Evolutionary conservation across 1,140 invertebrate genomes (phyloP), one percentile per base, ranked within the genome.

Genomic region (Danaus melanippus): DNA sequence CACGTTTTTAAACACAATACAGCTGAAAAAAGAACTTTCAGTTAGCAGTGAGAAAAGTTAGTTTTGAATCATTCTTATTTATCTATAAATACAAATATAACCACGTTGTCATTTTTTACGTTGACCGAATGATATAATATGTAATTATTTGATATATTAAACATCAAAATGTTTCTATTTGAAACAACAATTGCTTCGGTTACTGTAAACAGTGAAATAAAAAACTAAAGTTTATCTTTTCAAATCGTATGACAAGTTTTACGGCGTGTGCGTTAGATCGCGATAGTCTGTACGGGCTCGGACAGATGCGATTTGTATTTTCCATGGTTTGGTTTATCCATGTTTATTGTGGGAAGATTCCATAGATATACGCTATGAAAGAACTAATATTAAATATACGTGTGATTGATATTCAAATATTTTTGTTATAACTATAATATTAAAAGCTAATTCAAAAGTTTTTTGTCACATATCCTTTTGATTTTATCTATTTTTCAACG

Each of bases 241-340:
- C n/a, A 51, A 32, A 32, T 32, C 51, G 42, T 51, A 51, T 47
- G 55, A 46, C 43, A 42, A 12, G 32, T 43, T 57, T 42, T 39
- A 46, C 41, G 46, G 12, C 43, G 43, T 44, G 48, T 47, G 42
- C 43, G 49, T n/a, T 50, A 57, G 53, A 56, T 50, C 50, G 58
- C 47, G 58, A 57, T 51, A 58, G 56, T 58, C 46, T 21, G 58
- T 62, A 58, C 44, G 55, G 58, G 56, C 67, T 64, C 64, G 69
- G 57, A 73, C 74, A 71, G 64, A 75, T 74, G 64, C 69, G 62
- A 74, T 79, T 76, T 69, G 67, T 71, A 64, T 64, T 60, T 69
- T 71, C 67, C 71, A 65, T 64, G 64, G 62, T 63, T 61, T 64
- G 51, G 56, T 47, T 70, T 1, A 5, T 32, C 21, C 21, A 32